These are phyloP conservation scores for Amphibalanus amphitrite DNA, from an alignment of 1,140 invertebrate species.

Conservation along the genomic window DNA sequence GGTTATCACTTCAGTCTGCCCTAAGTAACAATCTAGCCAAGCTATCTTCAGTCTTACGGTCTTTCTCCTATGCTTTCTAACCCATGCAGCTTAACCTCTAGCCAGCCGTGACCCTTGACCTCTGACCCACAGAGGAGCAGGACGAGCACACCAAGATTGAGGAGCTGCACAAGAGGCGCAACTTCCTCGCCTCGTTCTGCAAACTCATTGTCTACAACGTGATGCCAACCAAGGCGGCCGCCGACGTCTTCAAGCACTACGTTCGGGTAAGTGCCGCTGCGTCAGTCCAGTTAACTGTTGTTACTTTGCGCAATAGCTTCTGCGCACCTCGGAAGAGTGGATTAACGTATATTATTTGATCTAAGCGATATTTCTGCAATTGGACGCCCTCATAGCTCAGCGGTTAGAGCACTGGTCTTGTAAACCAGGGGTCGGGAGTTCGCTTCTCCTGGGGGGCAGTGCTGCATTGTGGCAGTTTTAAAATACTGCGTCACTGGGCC, in stretches of 20 bases:
- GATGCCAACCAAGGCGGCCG: constrained; percentile 73
- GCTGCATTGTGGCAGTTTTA: background rate
- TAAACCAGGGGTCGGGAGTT: constrained; percentile 81
- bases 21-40: too few relatives aligned
- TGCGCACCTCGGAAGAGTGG: too few relatives aligned
- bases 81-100: too few relatives aligned
- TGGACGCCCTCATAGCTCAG: constrained; percentile 58
- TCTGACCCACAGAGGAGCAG: constrained; percentile 39
- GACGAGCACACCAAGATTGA: constrained; percentile 91
- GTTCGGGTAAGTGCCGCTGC: constrained; percentile 49
- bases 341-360: too few relatives aligned
- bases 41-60: too few relatives aligned
- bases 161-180: constrained; percentile 85
- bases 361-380: too few relatives aligned
- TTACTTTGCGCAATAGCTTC: too few relatives aligned
- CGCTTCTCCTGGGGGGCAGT: constrained; percentile 56
- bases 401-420: constrained; percentile 85
- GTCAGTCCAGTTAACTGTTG: background rate
- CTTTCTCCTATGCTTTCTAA: too few relatives aligned
- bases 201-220: constrained; percentile 97
- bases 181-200: constrained; percentile 89
- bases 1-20: too few relatives aligned
- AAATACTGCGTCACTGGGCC: too few relatives aligned
- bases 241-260: constrained; percentile 93
- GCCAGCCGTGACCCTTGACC: too few relatives aligned